phyloP scores from a whole-genome alignment of 2,888 invertebrate genomes.

The Anarsia innoxiella region DNA sequence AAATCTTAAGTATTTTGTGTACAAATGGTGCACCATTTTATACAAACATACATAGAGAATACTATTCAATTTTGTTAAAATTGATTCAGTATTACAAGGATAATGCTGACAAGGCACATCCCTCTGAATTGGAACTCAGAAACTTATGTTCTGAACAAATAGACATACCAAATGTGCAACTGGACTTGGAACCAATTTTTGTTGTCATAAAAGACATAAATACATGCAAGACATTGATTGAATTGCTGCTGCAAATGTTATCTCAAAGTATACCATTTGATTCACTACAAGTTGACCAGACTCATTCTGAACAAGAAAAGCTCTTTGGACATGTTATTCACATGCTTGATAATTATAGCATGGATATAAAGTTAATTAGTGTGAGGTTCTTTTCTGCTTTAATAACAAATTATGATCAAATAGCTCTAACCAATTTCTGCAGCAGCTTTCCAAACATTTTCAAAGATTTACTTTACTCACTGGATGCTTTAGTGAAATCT shows the following conservation, averaged over 20 bases:
- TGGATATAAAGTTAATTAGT: constrained; percentile 48
- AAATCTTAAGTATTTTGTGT: constrained; percentile 69
- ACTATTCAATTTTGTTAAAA: constrained; percentile 51
- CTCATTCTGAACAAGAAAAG: constrained; percentile 27
- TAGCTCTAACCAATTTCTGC: constrained; percentile 35
- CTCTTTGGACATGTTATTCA: constrained; percentile 36
- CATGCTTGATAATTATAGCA: constrained; percentile 47
- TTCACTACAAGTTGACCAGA: constrained; percentile 37
- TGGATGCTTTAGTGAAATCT: constrained; percentile 42
- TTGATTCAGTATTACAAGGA: constrained; percentile 59
- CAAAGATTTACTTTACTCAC: constrained; percentile 31
- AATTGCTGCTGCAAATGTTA: constrained; percentile 47
- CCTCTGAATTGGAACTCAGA: constrained; percentile 36
- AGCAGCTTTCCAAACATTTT: constrained; percentile 36
- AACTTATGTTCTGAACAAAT: constrained; percentile 62
- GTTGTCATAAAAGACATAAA: constrained; percentile 44
- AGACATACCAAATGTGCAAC: constrained; percentile 44
- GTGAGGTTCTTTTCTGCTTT: constrained; percentile 50
- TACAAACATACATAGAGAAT: constrained; percentile 62
- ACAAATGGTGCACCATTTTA: constrained; percentile 68
- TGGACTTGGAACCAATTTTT: constrained; percentile 57
- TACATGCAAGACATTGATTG: constrained; percentile 49
- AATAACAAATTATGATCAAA: constrained; percentile 41
- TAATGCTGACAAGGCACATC: constrained; percentile 18
- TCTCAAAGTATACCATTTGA: constrained; percentile 49